Evolutionary conservation across 2,113 vertebrate species (phyloP), one percentile per base, ranked within the genome.

Genomic region (Ceyx melanurus): DNA sequence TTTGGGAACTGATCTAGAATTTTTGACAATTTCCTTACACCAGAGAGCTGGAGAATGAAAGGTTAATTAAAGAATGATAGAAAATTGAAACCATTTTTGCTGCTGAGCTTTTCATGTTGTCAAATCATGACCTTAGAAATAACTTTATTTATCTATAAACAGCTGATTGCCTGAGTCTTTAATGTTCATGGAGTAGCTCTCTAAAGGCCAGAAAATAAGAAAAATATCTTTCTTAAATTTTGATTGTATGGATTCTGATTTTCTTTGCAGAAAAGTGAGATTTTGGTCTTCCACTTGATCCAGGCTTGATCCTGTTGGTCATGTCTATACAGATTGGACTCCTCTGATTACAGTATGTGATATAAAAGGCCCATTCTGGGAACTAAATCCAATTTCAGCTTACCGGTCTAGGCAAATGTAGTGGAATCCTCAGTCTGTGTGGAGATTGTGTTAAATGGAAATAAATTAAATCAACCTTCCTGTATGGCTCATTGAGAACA

Each of bases 341-440:
- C 15, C 6, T 90, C 80, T 16, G 1, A 83, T 92, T 93, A 74
- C 72, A 94, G 82, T 87, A 92, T 95, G 68, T 91, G 85, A 43
- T 42, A 71, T 67, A 80, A 95, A 96, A 92, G 68, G 51, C 45
- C 67, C 45, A 33, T 94, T 96, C 83, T 71, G 33, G 90, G 86
- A 96, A 58, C 82, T 96, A 93, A 94, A 96, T 95, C 78, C 45
- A 94, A 85, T 95, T 97, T 82, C 67, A 87, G 43, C 20, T 94
- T 92, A 67, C 82, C 67, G 85, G 91, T 91, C 80, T 29, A 92
- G 87, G 92, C 83, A 97, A 97, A 95, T 71, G n/a, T 70, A 28
- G 19, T 73, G 61, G 89, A 93, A 86, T 89, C 71, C 51, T 96
- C 71, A 54, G 73, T 56, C 62, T 93, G 84, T 67, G 40, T 82